These are phyloP conservation scores for Sebastes trivittatus DNA, from an alignment of 2,797 vertebrate genomes.

Conservation along the genomic window DNA sequence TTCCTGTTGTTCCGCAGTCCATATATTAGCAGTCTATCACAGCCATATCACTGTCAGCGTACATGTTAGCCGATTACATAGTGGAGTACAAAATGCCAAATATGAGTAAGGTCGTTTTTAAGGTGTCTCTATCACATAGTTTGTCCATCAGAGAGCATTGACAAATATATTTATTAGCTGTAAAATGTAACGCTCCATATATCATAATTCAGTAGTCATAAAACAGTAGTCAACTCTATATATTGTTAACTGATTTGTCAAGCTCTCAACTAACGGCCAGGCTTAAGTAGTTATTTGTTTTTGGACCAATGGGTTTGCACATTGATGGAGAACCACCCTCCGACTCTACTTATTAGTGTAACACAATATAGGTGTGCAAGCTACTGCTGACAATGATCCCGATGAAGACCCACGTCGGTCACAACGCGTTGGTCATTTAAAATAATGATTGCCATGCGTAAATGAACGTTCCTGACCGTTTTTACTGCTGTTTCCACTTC, in stretches of 20 bases:
- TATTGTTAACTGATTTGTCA: background rate
- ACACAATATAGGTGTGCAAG: too few relatives aligned
- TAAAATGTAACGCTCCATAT: background rate
- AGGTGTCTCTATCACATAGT: background rate
- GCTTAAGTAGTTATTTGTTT: background rate
- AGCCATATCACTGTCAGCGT: background rate
- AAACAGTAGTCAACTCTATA: too few relatives aligned
- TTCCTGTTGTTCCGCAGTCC: background rate
- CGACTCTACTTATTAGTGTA: too few relatives aligned
- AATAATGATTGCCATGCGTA: too few relatives aligned
- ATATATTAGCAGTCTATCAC: background rate
- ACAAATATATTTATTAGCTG: background rate
- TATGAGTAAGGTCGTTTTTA: background rate
- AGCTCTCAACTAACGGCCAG: background rate
- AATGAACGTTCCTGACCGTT: too few relatives aligned
- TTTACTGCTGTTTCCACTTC: too few relatives aligned
- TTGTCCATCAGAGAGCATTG: background rate
- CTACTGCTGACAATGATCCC: too few relatives aligned
- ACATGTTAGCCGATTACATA: background rate
- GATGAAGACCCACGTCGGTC: too few relatives aligned
- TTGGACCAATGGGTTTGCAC: too few relatives aligned
- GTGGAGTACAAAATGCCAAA: background rate
- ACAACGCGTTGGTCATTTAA: too few relatives aligned
- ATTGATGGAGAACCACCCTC: too few relatives aligned
- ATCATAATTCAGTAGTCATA: background rate